Base-by-base conservation (phyloP, 2,797 vertebrate species). In the Perodicticus potto region DNA sequence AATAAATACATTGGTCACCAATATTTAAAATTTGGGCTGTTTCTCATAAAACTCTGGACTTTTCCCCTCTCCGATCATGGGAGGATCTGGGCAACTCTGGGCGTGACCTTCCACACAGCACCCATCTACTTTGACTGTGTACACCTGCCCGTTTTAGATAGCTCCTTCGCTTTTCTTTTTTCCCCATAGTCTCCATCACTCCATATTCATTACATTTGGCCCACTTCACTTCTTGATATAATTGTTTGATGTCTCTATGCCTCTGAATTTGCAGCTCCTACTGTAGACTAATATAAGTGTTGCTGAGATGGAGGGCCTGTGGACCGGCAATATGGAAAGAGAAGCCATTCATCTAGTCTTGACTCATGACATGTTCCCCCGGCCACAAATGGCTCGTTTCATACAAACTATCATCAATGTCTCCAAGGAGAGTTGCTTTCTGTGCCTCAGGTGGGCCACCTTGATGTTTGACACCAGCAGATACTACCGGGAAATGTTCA, bases 31-130 rank as follows among this genome's bases (percentile, higher is more conserved):
- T 53, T 57, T 53, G 49, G 20, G 13, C 5, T 43, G 40, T 74
- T 94, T 97, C 32, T 73, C 5, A 2, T 37, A 57, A 93, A 89
- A 91, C 17, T 84, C n/a, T 82, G 63, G 32, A 73, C 34, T 89
- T 95, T 53, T 25, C 81, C 4, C 25, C 23, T 91, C 73, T 94
- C n/a, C 77, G 84, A 83, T 1, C 87, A 9, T 5, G 32, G 3
- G 32, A 69, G 22, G 23, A 53, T 40, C 80, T 86, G 14, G 49
- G 49, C 3, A 19, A 5, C 23, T 84, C 55, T 72, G 53, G 43
- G 13, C 59, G 83, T 86, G 23, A 8, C 22, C 25, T 94, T 19
- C 9, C 81, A 12, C 5, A 19, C 23, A 55, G 34, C 2, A 34
- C n/a, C 1, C 43, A 45, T 57, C 57, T 40, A 5, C n/a, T 63